phyloP scores from a whole-genome alignment of 2,797 vertebrate genomes.

The Neoniphon sammara region DNA sequence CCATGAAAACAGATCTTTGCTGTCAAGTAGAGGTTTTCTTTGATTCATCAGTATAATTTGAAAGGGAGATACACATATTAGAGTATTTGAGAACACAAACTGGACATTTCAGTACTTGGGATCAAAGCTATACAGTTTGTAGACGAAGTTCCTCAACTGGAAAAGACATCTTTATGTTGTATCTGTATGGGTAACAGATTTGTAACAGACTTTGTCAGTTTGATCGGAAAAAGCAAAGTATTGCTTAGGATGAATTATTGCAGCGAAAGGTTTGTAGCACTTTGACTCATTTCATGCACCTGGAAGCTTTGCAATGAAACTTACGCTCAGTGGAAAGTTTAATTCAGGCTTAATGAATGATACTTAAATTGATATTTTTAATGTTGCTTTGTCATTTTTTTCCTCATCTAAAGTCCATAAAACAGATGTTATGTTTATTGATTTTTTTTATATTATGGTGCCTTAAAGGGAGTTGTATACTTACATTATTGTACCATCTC shows the following conservation, averaged over 20 bases:
- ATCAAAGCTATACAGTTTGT: conserved; percentile 21
- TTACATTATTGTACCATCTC: conserved; percentile 56
- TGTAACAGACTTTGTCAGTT: conserved; percentile 35
- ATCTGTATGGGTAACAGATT: conserved; percentile 57
- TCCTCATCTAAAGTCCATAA: conserved; percentile 38
- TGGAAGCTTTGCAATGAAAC: conserved; percentile 61
- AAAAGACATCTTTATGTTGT: conserved; percentile 55
- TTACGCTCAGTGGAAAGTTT: conserved; percentile 52
- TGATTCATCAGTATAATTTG: conserved; percentile 39
- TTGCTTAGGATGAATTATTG: conserved; percentile 26
- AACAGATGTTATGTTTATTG: conserved; percentile 20
- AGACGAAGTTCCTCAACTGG: conserved; percentile 72
- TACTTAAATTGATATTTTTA: conserved; percentile 37
- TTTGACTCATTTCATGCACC: conserved; percentile 64
- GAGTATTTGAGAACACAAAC: conserved; percentile 50
- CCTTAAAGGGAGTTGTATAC: conserved; percentile 70
- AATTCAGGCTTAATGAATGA: conserved; percentile 54
- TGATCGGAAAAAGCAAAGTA: conserved; percentile 18
- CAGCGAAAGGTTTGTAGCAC: conserved; percentile 72
- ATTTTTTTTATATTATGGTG: conserved; percentile 60
- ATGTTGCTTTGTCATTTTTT: conserved; percentile 33
- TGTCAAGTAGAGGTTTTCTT: conserved; percentile 60
- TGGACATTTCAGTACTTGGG: conserved; percentile 58
- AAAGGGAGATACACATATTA: conserved; percentile 64
- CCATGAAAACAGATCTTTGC: conserved; percentile 55